Percentiles rank a stretch among this genome's conserved stretches.
These are phyloP conservation scores for Mohoua ochrocephala DNA, from an alignment of 2,113 vertebrate genomes.

Conservation along the genomic window DNA sequence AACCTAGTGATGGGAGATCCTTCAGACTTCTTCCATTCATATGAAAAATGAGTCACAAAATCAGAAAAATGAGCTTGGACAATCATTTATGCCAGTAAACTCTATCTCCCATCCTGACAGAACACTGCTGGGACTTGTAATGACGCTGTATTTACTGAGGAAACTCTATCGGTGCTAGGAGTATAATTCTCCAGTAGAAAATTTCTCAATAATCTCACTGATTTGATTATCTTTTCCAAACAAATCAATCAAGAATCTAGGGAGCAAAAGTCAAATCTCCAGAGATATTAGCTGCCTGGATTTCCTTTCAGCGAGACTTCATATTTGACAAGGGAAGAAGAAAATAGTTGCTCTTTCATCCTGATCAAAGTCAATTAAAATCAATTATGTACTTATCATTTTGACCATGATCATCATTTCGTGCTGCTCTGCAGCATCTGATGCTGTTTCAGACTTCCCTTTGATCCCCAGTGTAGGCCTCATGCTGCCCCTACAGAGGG, in stretches of 20 bases:
- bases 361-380: not conserved
- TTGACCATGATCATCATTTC: not conserved
- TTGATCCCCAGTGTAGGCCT: not conserved
- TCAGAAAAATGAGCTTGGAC: not conserved
- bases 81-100: not conserved
- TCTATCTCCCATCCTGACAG: not conserved
- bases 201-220: not conserved
- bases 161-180: not conserved
- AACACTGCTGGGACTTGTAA: not conserved
- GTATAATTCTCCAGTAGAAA: not conserved
- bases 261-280: not conserved
- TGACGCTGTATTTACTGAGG: not conserved
- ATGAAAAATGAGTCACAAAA: not conserved
- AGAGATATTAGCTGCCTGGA: not conserved
- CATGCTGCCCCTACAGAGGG: not conserved
- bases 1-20: not conserved
- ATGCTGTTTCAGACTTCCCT: not conserved
- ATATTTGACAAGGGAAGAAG: not conserved
- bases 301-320: not conserved
- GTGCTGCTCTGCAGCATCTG: not conserved
- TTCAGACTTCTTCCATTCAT: not conserved
- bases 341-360: not conserved
- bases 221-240: not conserved
- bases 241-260: not conserved
- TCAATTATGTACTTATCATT: not conserved